These are phyloP conservation scores for Orthosia gothica DNA, from an alignment of 2,888 invertebrate genomes.

Conservation along the genomic window DNA sequence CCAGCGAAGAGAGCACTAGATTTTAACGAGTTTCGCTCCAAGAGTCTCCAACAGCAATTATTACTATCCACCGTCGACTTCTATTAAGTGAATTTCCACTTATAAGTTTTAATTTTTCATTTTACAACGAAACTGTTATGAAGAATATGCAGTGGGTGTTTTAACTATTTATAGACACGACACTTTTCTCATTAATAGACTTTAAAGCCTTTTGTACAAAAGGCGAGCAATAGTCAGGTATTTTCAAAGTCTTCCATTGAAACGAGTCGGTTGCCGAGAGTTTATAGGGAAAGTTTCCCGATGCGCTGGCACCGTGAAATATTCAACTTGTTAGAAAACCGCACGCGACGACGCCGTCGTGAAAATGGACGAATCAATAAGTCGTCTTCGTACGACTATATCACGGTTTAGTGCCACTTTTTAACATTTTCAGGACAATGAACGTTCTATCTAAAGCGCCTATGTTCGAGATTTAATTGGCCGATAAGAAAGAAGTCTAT, in stretches of 20 bases:
- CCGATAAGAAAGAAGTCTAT: constrained; percentile 32
- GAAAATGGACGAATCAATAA: constrained; percentile 72
- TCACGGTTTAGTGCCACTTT: constrained; percentile 3
- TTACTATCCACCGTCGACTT: constrained; percentile 77
- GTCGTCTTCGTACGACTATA: constrained; percentile 20
- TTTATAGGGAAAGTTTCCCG: constrained; percentile 74
- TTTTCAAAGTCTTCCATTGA: constrained; percentile 73
- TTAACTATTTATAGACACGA: neutral
- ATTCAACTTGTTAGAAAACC: constrained; percentile 80
- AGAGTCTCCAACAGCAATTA: constrained; percentile 81
- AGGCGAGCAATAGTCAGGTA: constrained; percentile 73
- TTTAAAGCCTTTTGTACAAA: constrained; percentile 54
- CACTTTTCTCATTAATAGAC: constrained; percentile 1
- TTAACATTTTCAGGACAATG: constrained; percentile 28
- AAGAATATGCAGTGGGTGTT: constrained; percentile 6
- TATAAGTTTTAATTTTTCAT: constrained; percentile 78
- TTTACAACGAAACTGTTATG: constrained; percentile 47
- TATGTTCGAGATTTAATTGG: constrained; percentile 25
- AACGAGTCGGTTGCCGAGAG: constrained; percentile 66
- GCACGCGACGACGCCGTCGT: constrained; percentile 59
- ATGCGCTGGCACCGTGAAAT: constrained; percentile 77
- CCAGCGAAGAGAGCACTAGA: constrained; percentile 81
- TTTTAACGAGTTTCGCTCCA: constrained; percentile 86
- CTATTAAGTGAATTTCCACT: constrained; percentile 75
- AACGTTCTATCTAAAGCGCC: constrained; percentile 25